A percentile compares a stretch with the other conserved stretches of the same genome.
Conservation (phyloP, 1,140 invertebrate species). For the Drosophila bocki region DNA sequence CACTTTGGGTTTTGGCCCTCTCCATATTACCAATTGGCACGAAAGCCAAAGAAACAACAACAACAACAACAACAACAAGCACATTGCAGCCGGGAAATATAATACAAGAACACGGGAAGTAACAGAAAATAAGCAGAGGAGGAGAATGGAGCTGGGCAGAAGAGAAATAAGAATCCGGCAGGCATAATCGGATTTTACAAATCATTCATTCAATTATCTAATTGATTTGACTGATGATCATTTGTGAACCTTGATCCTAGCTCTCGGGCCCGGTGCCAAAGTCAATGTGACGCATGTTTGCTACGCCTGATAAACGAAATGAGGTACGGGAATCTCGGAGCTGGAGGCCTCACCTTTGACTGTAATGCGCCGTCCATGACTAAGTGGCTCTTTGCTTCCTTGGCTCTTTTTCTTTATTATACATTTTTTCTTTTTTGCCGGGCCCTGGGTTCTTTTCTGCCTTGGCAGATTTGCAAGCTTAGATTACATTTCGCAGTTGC, state of each 20-base stretch:
- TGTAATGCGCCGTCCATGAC: constrained; percentile 63
- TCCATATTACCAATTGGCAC: constrained; percentile 34
- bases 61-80: constrained; percentile 14
- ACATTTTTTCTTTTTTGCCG: too few relatives aligned
- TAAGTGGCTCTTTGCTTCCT: constrained; percentile 55
- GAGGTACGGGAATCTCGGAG: constrained; percentile 46
- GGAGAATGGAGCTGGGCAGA: constrained; percentile 11
- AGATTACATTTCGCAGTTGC: constrained; percentile 41
- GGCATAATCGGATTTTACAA: constrained; percentile 79
- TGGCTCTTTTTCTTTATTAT: constrained; percentile 22
- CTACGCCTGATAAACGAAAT: constrained; percentile 69
- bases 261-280: constrained; percentile 39
- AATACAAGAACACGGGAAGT: constrained; percentile 25
- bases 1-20: constrained; percentile 18
- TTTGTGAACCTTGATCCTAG: constrained; percentile 74
- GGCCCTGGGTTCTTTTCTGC: constrained; percentile 16
- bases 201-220: constrained; percentile 83
- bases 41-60: constrained; percentile 25
- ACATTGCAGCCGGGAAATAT: constrained; percentile 9
- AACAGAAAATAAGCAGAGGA: constrained; percentile 3
- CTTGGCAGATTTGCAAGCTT: constrained; percentile 46
- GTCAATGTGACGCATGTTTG: constrained; percentile 79
- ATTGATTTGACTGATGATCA: constrained; percentile 82
- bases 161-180: constrained; percentile 30
- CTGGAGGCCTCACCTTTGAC: constrained; percentile 60